Base-by-base conservation (phyloP, 2,113 vertebrate species). In the Acanthochromis polyacanthus region DNA sequence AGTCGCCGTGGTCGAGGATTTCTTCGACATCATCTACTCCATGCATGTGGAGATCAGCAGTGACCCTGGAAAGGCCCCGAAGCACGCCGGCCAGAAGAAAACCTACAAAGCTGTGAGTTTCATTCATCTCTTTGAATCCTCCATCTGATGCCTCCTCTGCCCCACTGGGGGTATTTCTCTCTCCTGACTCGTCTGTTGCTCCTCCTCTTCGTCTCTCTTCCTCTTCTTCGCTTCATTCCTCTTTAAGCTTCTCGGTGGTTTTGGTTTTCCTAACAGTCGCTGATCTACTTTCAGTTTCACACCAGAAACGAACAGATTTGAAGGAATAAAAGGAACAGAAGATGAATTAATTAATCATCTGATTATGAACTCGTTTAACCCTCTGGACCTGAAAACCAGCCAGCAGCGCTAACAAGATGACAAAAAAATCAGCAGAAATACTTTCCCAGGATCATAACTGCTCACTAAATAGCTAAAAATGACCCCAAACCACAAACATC, bases 21-120 rank as follows among this genome's bases (percentile, higher is more conserved):
- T 99, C 95, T 99, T 97, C 80, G 96, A 98, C 94, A 98, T 99
- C 95, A 99, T 99, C 90, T 99, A 98, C 80, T 96, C 96, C 45
- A 98, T 98, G 97, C 97, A 99, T 71, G 97, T 99, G 93, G 96
- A 98, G 94, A 95, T 95, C 90, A 95, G 95, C 0, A 81, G 91
- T 0, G 96, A 97, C 88, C 96, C 96, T 0, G 94, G 96, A 83
- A 96, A 96, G 90, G 95, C 95, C 64, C 96, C 96, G 52, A 98
- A 97, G 90, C 97, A 99, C 77, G 97, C 97, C 0, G 97, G 97
- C 80, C 97, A 99, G 95, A 99, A 99, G 95, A 97, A 98, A 93
- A 98, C 97, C 89, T 98, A 99, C 94, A 96, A 97, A 91, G 97
- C 97, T 94, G 97, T 98, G 91, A 97, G 96, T 5, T 6, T 10